Conservation (phyloP, 2,113 vertebrate species). For the Elachura formosa region DNA sequence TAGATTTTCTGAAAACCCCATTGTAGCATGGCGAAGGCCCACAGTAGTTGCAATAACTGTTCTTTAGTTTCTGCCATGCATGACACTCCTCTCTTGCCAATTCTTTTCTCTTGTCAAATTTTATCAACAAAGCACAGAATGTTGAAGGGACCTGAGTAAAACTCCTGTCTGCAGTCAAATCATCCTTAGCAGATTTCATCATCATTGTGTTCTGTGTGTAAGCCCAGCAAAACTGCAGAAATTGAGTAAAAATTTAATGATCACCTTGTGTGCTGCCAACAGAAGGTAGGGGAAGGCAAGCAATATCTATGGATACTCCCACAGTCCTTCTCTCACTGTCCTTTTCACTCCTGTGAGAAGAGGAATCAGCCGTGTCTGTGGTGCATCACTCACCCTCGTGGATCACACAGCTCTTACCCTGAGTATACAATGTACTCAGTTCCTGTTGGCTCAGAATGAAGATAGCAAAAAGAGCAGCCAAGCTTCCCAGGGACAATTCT, state of each 20-base stretch:
- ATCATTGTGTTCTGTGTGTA: not conserved
- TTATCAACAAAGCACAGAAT: not conserved
- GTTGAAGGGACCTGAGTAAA: not conserved
- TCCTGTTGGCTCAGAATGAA: conserved; percentile 43
- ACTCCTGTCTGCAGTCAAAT: not conserved
- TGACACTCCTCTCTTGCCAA: not conserved
- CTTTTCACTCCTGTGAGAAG: not conserved
- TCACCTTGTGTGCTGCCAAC: not conserved
- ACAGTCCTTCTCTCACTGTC: not conserved
- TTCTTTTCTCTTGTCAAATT: not conserved
- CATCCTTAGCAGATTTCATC: not conserved
- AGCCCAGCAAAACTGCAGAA: not conserved
- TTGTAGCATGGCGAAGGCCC: not conserved
- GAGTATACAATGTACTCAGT: not conserved
- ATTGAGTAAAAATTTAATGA: not conserved
- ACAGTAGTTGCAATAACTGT: not conserved
- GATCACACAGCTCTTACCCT: not conserved
- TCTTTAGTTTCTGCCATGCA: not conserved
- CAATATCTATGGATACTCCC: not conserved
- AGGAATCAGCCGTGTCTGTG: not conserved
- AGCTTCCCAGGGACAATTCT: conserved; percentile 37
- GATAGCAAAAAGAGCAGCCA: conserved; percentile 49
- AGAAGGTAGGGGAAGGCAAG: not conserved
- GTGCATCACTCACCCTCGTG: not conserved
- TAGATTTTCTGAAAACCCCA: not conserved